Conservation (phyloP, 2,888 invertebrate species). For the Epicampocera succincta region DNA sequence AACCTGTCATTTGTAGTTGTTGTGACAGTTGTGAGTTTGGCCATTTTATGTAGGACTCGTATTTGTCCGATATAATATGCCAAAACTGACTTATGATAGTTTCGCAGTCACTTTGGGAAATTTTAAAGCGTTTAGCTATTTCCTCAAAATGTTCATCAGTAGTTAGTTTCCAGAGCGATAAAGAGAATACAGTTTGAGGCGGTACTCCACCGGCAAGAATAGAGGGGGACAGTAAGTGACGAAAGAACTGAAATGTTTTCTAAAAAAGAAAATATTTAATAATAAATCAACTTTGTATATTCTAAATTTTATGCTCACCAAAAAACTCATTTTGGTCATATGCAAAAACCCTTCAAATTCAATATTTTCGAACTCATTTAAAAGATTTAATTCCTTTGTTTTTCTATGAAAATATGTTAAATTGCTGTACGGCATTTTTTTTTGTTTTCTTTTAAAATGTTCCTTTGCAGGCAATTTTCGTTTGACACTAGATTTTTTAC, state of each 20-base stretch:
- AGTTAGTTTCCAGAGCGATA: constrained; percentile 79
- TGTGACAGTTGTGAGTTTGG: constrained; percentile 76
- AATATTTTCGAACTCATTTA: constrained; percentile 76
- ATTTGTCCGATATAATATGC: constrained; percentile 78
- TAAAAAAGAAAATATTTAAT: background rate
- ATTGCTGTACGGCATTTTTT: background rate
- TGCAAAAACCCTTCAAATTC: constrained; percentile 78
- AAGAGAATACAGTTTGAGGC: constrained; percentile 77
- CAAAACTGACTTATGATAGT: constrained; percentile 78
- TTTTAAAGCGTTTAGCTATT: constrained; percentile 78
- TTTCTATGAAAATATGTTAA: constrained; percentile 4
- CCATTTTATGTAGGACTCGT: constrained; percentile 80
- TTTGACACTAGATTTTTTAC: constrained; percentile 23
- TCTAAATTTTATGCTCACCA: constrained; percentile 71
- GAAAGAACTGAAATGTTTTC: constrained; percentile 70
- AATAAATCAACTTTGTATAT: no score
- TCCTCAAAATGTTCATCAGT: constrained; percentile 81
- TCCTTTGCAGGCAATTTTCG: constrained; percentile 4
- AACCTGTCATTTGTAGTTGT: constrained; percentile 73
- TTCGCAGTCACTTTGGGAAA: constrained; percentile 77
- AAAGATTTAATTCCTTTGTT: constrained; percentile 74
- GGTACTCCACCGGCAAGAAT: constrained; percentile 69
- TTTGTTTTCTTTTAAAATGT: constrained; percentile 8
- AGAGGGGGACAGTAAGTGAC: constrained; percentile 58
- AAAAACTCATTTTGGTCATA: constrained; percentile 77